These are phyloP conservation scores for Meles meles DNA, from an alignment of 2,113 vertebrate genomes.

Conservation along the genomic window DNA sequence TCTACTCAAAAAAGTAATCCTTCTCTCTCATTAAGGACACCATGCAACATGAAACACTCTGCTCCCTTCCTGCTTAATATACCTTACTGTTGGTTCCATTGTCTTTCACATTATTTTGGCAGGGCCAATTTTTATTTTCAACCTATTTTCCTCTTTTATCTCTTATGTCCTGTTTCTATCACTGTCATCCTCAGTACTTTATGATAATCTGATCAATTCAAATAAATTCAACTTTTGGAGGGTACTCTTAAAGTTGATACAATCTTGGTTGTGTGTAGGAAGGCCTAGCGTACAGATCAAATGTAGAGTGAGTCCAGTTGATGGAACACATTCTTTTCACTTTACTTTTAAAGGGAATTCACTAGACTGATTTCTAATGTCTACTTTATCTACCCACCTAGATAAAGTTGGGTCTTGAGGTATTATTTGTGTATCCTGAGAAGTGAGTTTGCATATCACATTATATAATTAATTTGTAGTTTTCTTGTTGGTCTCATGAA, in stretches of 20 bases:
- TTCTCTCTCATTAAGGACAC: not conserved
- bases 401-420: not conserved
- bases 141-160: not conserved
- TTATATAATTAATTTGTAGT: not conserved
- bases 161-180: not conserved
- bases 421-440: not conserved
- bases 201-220: not conserved
- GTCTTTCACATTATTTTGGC: not conserved
- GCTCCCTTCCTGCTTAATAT: not conserved
- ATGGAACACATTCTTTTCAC: not conserved
- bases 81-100: not conserved
- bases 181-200: not conserved
- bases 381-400: not conserved
- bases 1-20: not conserved
- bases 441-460: not conserved
- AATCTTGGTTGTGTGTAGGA: not conserved
- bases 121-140: not conserved
- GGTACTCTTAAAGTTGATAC: not conserved
- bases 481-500: not conserved
- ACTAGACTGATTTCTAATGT: not conserved
- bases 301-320: not conserved
- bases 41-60: not conserved
- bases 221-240: not conserved
- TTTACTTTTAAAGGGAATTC: not conserved
- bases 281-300: not conserved